Evolutionary conservation across 1,140 invertebrate species (phyloP).

Genomic region (Drosophila bocki): DNA sequence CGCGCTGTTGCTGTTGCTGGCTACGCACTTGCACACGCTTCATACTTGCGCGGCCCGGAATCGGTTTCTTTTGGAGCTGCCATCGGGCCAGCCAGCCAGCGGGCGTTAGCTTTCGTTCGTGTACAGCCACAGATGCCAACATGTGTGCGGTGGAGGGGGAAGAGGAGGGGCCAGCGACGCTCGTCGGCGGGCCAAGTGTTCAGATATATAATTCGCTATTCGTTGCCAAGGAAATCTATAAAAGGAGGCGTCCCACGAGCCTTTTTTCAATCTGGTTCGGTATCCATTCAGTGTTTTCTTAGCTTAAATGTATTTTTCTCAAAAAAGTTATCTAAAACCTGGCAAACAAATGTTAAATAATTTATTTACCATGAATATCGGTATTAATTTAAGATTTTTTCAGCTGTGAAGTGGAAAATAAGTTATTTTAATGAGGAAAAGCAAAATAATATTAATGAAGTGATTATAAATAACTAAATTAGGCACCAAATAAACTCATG

Average conservation of each 20-base stretch:
- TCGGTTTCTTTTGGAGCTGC: slow-evolving; percentile 17
- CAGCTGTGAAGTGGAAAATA: background rate
- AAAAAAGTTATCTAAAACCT: background rate
- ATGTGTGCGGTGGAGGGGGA: slow-evolving; percentile 3
- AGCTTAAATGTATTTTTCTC: background rate
- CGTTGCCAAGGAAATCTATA: slow-evolving; percentile 31
- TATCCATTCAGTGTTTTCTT: background rate
- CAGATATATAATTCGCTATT: slow-evolving; percentile 4
- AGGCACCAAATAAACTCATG: background rate
- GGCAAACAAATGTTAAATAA: background rate
- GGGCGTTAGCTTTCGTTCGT: slow-evolving; percentile 31
- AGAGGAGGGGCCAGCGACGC: slow-evolving; percentile 9
- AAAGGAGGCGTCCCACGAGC: background rate
- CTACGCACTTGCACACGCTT: slow-evolving; percentile 69
- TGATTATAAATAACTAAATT: background rate
- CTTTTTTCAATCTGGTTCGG: background rate
- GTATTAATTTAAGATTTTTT: background rate
- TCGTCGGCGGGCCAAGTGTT: slow-evolving; percentile 3
- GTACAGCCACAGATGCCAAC: slow-evolving; percentile 32
- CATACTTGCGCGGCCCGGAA: slow-evolving; percentile 18
- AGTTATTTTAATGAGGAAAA: background rate
- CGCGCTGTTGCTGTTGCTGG: slow-evolving; percentile 35
- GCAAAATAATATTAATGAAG: background rate
- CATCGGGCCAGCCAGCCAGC: slow-evolving; percentile 28
- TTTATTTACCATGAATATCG: background rate